Base-by-base conservation (phyloP, 1,140 invertebrate species). In the Drosophila kepulauana region DNA sequence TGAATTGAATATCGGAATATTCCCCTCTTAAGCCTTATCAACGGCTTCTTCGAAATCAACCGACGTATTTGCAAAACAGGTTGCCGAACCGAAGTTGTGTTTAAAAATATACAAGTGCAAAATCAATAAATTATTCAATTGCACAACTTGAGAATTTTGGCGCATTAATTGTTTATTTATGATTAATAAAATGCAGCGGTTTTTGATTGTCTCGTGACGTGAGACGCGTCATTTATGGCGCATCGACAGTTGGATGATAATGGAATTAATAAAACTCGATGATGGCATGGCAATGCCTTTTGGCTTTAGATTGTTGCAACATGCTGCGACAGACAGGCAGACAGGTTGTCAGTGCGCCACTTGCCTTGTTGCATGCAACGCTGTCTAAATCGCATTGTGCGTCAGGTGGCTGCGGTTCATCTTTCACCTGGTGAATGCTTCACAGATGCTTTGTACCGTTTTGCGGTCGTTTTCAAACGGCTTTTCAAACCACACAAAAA, bases 361-460 rank as follows among this genome's bases (percentile, higher is more conserved):
- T 54, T 68, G 66, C 59, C 67, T 71, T 30, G 71, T 67, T 57
- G 66, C 67, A 38, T 38, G 5, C 35, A 38, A 38, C 35, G 52
- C 62, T 58, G 58, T 49, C 75, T 43, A 75, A 72, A 65, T 61
- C 52, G 64, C 70, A 75, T 81, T 81, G 75, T 86, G 81, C 81
- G 82, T 85, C 82, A 85, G 63, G 64, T 68, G 71, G 51, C 16
- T 66, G 41, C n/a, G 30, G 46, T 43, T 79, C 84, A 70, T 86
- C 82, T 86, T 87, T 87, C 82, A 86, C 82, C 79, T 82, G 79
- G 79, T 69, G 78, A 86, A 76, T 69, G 82, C 33, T 74, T 75
- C 76, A 57, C 71, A 65, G 71, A 68, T 76, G 77, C 82, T 61
- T 72, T 65, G 64, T 75, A 66, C 63, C 66, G 20, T 78, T 86